Evolutionary conservation across 2,797 vertebrate species (phyloP).

Genomic region (Gadopsis marmoratus): DNA sequence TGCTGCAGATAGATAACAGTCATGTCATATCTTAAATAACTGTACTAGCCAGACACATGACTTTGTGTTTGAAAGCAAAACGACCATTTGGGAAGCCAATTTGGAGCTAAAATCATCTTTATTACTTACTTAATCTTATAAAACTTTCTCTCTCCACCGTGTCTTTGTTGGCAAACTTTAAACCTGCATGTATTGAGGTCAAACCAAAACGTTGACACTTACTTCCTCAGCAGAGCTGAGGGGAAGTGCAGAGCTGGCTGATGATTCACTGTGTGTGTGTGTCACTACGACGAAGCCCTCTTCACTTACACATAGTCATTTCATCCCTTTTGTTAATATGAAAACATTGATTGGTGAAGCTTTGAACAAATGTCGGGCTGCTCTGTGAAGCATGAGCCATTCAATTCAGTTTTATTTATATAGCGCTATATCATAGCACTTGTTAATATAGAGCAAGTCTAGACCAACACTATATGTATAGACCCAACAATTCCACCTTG

Average conservation of each 20-base stretch:
- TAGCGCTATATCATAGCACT: too few species aligned
- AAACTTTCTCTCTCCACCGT: neutral
- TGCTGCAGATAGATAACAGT: neutral
- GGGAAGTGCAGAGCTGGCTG: neutral
- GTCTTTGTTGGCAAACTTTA: neutral
- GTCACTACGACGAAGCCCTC: neutral
- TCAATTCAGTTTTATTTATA: too few species aligned
- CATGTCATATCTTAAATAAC: too few species aligned
- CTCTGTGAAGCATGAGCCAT: neutral
- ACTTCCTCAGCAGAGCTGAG: slow-evolving; percentile 12
- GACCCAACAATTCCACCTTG: too few species aligned
- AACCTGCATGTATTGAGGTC: neutral
- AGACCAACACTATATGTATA: too few species aligned
- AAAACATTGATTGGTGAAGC: neutral
- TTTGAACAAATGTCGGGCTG: neutral
- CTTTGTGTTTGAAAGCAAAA: neutral
- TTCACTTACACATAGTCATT: neutral
- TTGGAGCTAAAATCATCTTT: neutral
- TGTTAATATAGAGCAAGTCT: too few species aligned
- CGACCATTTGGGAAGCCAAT: neutral
- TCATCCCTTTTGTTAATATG: neutral
- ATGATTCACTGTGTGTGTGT: neutral
- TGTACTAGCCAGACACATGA: too few species aligned
- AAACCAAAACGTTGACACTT: neutral
- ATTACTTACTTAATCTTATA: neutral